Conservation (phyloP, 2,888 invertebrate species). For the Acronicta alni region DNA sequence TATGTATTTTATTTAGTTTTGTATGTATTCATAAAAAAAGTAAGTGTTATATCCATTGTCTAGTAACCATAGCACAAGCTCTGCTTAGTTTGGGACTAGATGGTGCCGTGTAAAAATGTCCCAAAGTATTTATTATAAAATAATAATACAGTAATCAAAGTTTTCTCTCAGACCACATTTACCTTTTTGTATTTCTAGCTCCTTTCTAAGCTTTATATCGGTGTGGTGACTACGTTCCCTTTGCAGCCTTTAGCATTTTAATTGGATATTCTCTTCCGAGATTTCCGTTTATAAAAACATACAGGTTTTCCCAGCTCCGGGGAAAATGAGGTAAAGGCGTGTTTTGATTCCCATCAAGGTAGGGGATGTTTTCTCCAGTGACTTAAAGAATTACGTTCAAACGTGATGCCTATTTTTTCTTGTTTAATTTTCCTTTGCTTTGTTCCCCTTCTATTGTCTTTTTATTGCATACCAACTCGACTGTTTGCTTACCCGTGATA, state of each 20-base stretch:
- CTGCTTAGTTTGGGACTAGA: too few relatives aligned
- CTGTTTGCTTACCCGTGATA: slow-evolving; percentile 66
- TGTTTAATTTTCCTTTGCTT: slow-evolving; percentile 75
- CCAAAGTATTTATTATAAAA: too few relatives aligned
- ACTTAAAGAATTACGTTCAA: slow-evolving; percentile 68
- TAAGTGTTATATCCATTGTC: too few relatives aligned
- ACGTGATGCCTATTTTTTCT: slow-evolving; percentile 72
- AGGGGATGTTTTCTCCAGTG: slow-evolving; percentile 50
- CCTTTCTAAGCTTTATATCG: neutral
- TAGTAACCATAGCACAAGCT: too few relatives aligned
- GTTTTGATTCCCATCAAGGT: slow-evolving; percentile 60
- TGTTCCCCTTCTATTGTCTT: slow-evolving; percentile 70
- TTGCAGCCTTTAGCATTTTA: slow-evolving; percentile 29
- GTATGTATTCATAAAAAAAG: too few relatives aligned
- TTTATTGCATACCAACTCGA: slow-evolving; percentile 66
- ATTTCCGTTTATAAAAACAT: slow-evolving; percentile 15
- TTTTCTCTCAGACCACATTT: too few relatives aligned
- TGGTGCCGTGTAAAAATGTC: too few relatives aligned
- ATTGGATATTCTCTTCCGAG: slow-evolving; percentile 29
- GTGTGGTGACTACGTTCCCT: neutral
- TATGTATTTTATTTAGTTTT: too few relatives aligned
- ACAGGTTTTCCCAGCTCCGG: slow-evolving; percentile 4
- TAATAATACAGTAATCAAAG: too few relatives aligned
- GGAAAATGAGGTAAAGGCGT: slow-evolving; percentile 9
- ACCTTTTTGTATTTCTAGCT: too few relatives aligned